Percentiles rank a stretch among this genome's conserved stretches.
Evolutionary conservation across 2,888 invertebrate genomes (phyloP).

Genomic region (Herminia tarsipennalis): DNA sequence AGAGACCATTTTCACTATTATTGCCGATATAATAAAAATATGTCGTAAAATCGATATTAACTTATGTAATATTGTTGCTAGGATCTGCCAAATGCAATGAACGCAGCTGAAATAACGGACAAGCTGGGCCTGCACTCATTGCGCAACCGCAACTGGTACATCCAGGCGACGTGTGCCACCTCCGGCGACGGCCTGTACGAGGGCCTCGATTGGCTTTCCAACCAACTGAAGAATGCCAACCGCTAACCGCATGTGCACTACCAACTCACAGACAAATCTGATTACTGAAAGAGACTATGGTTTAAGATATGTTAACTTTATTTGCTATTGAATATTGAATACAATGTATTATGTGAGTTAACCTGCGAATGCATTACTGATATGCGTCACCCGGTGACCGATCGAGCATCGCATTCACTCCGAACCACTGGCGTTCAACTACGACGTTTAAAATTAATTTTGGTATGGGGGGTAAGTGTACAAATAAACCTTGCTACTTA

Average conservation of each 20-base stretch:
- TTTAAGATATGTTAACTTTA: slow-evolving; percentile 86
- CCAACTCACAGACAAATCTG: slow-evolving; percentile 74
- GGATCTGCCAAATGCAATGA: slow-evolving; percentile 99
- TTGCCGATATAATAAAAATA: background rate
- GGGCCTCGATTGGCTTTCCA: slow-evolving; percentile 99
- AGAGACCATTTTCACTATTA: background rate
- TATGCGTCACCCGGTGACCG: slow-evolving; percentile 73
- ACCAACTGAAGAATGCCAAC: slow-evolving; percentile 99
- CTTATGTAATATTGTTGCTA: slow-evolving; percentile 66
- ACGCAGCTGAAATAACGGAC: slow-evolving; percentile 99
- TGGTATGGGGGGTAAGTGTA: slow-evolving; percentile 45
- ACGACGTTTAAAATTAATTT: slow-evolving; percentile 40
- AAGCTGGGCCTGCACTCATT: slow-evolving; percentile 99
- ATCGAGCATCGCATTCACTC: slow-evolving; percentile 59
- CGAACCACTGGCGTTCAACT: slow-evolving; percentile 44
- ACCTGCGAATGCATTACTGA: slow-evolving; percentile 75
- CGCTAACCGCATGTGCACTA: slow-evolving; percentile 89
- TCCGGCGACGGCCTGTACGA: slow-evolving; percentile 99
- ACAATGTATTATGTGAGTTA: slow-evolving; percentile 84
- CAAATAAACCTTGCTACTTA: slow-evolving; percentile 52
- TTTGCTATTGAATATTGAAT: slow-evolving; percentile 84
- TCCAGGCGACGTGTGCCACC: slow-evolving; percentile 99
- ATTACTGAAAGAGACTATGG: slow-evolving; percentile 85
- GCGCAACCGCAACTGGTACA: slow-evolving; percentile 99
- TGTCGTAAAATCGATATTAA: slow-evolving; percentile 13